Percentiles rank a stretch among this genome's conserved stretches.
Conservation (phyloP, 1,140 invertebrate species). For the Leptinotarsa defecta region DNA sequence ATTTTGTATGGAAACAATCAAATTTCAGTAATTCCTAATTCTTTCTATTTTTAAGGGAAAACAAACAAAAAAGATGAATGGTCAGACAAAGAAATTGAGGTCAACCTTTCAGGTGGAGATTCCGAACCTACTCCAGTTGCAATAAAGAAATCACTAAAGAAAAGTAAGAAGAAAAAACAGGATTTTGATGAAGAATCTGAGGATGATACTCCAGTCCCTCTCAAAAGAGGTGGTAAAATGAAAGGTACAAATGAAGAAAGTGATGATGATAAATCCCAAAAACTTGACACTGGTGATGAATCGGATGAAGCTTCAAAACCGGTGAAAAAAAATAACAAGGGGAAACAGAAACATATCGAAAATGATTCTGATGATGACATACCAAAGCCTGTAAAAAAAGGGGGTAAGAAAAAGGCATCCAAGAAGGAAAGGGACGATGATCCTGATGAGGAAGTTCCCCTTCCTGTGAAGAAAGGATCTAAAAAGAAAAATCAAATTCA, state of each 20-base stretch:
- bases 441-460: conserved; percentile 37
- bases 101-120: conserved; percentile 55
- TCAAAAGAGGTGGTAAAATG: conserved; percentile 43
- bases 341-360: conserved; percentile 46
- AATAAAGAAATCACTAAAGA: conserved; percentile 47
- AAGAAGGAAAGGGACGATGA: conserved; percentile 52
- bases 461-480: conserved; percentile 48
- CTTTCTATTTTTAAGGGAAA: conserved; percentile 51
- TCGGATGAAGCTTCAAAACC: neutral
- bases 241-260: conserved; percentile 25
- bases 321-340: conserved; percentile 38
- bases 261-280: conserved; percentile 10
- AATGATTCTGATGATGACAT: conserved; percentile 52
- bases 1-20: too few relatives aligned
- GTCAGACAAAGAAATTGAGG: conserved; percentile 59
- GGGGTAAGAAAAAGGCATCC: conserved; percentile 37
- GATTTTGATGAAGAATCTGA: conserved; percentile 4
- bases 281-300: conserved; percentile 38
- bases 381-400: conserved; percentile 43
- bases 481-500: neutral
- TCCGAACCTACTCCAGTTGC: conserved; percentile 49
- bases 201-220: neutral
- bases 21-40: too few relatives aligned
- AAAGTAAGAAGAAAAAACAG: conserved; percentile 58
- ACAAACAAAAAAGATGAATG: conserved; percentile 61